Evolutionary conservation across 2,797 vertebrate genomes (phyloP).

Genomic region (Onychomys leucogaster): DNA sequence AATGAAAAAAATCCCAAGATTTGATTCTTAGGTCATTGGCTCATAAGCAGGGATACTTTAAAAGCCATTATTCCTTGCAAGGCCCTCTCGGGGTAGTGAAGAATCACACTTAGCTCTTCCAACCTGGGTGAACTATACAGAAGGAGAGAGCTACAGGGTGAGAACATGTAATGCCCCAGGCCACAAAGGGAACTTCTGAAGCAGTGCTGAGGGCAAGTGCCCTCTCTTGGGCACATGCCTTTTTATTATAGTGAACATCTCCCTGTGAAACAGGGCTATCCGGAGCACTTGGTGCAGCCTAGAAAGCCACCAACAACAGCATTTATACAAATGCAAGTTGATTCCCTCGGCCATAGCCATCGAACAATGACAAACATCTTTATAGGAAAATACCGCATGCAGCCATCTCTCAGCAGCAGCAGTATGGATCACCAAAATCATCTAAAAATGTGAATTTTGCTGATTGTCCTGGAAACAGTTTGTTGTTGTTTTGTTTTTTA

Average conservation of each 20-base stretch:
- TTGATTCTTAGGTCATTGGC: constrained; percentile 30
- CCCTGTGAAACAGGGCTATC: not conserved
- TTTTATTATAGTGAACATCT: not conserved
- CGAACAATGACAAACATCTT: constrained; percentile 36
- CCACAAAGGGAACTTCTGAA: not conserved
- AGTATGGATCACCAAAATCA: constrained; percentile 13
- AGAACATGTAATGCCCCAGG: not conserved
- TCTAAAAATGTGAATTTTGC: not conserved
- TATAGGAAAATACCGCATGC: constrained; percentile 15
- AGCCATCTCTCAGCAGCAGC: not conserved
- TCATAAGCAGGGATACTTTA: constrained; percentile 40
- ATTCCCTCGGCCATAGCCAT: not conserved
- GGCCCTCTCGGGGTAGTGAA: not conserved
- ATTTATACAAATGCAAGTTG: not conserved
- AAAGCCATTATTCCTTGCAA: constrained; percentile 44
- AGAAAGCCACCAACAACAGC: not conserved
- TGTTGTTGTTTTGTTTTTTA: not conserved
- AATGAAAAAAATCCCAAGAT: constrained; percentile 24
- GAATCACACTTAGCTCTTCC: not conserved
- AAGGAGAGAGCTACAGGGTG: not conserved
- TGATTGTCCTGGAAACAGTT: not conserved
- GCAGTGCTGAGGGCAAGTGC: not conserved
- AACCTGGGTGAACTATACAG: not conserved
- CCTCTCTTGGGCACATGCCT: not conserved
- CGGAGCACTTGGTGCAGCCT: not conserved